Base-by-base conservation (phyloP, 2,888 invertebrate genomes). In the Spilosoma lubricipeda region DNA sequence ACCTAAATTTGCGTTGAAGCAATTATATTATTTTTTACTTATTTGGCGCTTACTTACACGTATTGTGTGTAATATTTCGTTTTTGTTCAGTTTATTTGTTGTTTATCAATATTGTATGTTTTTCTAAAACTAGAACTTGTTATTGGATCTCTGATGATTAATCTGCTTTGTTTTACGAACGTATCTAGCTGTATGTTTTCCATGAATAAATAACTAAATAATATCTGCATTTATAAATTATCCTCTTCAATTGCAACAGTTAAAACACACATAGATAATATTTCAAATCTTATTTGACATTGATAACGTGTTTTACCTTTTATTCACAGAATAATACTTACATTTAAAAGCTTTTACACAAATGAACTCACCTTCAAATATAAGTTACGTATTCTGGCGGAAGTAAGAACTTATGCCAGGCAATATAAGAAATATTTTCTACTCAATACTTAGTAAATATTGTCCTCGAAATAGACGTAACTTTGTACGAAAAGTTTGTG, bases 401-500 rank as follows among this genome's bases (percentile, higher is more conserved):
- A 3, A 23, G 27, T 63, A 15, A 63, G 30, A 27, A 63, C 30
- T 11, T 39, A 67, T 18, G 27, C 48, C 48, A 48, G 27, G 20
- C 30, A 52, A 42, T 27, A 27, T 68, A 15, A 48, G 27, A 70
- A 42, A 23, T 70, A 59, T 45, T 71, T 39, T n/a, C n/a, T n/a
- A 48, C 30, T 42, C 18, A 45, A 27, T 39, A 45, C 18, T 67
- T 30, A 27, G 30, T 67, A 67, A 18, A 27, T 39, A 67, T 27
- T 67, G 27, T 67, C 27, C 5, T 30, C 59, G 8, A 64, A 66
- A 72, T 56, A 72, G 33, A n/a, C 8, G 27, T 36, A 39, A 63
- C 30, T 63, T 33, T 59, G 66, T 56, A 56, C 64, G 64, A 64
- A 64, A 70, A 73, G 65, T 70, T 63, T 30, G 66, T 59, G 65